A percentile compares a stretch with the other conserved stretches of the same genome.
Conservation (phyloP, 2,888 invertebrate species). For the Archips xylosteana region DNA sequence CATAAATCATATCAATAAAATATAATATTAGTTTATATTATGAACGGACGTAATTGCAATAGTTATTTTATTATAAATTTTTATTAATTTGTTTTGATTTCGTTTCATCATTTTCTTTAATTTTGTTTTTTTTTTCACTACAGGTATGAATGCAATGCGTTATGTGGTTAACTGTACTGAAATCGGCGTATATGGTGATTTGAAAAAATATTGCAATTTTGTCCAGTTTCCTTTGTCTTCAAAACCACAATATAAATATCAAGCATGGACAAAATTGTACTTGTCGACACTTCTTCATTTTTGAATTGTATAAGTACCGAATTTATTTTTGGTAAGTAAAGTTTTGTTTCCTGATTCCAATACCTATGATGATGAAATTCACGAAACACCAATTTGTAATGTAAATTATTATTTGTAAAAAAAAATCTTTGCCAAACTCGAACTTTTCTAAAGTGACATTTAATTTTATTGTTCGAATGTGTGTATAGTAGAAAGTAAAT, state of each 20-base stretch:
- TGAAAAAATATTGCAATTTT: conserved; percentile 65
- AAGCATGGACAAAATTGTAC: conserved; percentile 30
- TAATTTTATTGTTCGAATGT: neutral
- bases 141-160: conserved; percentile 83
- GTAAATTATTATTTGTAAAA: conserved; percentile 1
- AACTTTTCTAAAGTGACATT: neutral
- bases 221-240: conserved; percentile 33
- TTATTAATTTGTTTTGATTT: conserved; percentile 31
- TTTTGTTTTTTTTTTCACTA: conserved; percentile 60
- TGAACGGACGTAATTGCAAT: conserved; percentile 47
- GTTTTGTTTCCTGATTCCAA: neutral
- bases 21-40: conserved; percentile 31
- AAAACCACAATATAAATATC: conserved; percentile 6
- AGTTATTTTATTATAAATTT: conserved; percentile 44
- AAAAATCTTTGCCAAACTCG: neutral
- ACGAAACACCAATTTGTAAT: conserved; percentile 6
- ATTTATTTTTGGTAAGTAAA: neutral
- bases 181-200: conserved; percentile 59
- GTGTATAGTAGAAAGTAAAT: neutral
- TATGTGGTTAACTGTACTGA: conserved; percentile 75
- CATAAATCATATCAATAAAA: conserved; percentile 49
- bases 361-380: neutral
- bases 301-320: neutral
- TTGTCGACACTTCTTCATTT: conserved; percentile 5
- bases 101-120: conserved; percentile 46